Evolutionary conservation across 30 jellyfish, hydroid and myxozoan species (phyloP).

Genomic region (Aurelia aurita): DNA sequence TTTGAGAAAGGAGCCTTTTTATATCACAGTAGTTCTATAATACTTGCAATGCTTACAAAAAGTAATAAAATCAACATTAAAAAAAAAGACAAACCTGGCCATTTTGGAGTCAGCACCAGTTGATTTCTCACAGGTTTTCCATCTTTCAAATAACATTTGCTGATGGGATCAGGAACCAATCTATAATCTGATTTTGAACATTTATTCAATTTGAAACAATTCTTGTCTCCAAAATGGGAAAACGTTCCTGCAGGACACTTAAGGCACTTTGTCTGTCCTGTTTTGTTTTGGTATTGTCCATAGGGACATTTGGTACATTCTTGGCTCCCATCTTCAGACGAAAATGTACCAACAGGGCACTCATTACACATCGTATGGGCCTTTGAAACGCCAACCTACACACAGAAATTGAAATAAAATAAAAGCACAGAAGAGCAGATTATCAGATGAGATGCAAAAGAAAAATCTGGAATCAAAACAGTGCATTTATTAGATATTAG

Average conservation of each 20-base stretch:
- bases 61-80: too few species aligned
- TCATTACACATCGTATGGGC: constrained; percentile 40
- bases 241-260: constrained; percentile 66
- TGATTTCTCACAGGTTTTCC: constrained; percentile 61
- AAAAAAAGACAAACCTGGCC: constrained; percentile 79
- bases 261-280: constrained; percentile 80
- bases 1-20: too few species aligned
- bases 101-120: constrained; percentile 35
- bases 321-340: constrained; percentile 66
- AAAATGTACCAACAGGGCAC: constrained; percentile 94
- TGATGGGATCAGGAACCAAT: constrained; percentile 71
- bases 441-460: too few species aligned
- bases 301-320: constrained; percentile 83
- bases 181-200: constrained; percentile 73
- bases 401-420: not conserved
- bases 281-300: constrained; percentile 76
- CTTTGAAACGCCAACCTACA: constrained; percentile 41
- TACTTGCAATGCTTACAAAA: too few species aligned
- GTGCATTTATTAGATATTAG: too few species aligned
- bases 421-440: not conserved
- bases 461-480: too few species aligned
- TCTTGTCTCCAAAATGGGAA: constrained; percentile 84
- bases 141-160: constrained; percentile 52
- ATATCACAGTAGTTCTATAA: too few species aligned
- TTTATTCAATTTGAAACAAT: constrained; percentile 57